Conservation (phyloP, 2,888 invertebrate species). For the Metellina segmentata region DNA sequence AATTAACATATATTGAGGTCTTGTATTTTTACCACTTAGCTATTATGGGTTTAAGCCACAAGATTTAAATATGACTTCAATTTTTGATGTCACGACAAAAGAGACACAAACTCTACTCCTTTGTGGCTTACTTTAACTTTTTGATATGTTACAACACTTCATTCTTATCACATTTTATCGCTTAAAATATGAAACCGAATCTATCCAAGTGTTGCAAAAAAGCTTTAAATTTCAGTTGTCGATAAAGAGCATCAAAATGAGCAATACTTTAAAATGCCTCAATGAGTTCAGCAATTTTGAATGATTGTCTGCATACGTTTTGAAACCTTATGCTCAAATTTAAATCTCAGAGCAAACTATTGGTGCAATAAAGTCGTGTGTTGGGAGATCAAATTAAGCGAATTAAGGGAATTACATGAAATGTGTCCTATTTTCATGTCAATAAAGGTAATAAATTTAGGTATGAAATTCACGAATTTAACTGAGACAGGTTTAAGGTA, state of each 20-base stretch:
- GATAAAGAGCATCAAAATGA: not conserved
- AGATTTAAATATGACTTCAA: too few species aligned
- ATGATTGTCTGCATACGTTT: not conserved
- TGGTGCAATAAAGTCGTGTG: not conserved
- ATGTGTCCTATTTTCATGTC: not conserved
- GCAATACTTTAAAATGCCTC: not conserved
- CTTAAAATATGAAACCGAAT: conserved; percentile 25
- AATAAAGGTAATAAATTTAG: too few species aligned
- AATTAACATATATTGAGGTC: too few species aligned
- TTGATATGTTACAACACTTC: conserved; percentile 51
- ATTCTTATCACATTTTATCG: conserved; percentile 36
- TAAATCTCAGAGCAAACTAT: not conserved
- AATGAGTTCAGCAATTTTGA: not conserved
- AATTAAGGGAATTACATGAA: not conserved
- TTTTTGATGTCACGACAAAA: not conserved
- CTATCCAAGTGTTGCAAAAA: not conserved
- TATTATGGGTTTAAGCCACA: too few species aligned
- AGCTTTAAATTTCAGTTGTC: not conserved
- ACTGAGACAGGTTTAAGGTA: too few species aligned
- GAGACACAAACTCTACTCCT: not conserved
- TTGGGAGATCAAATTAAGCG: not conserved
- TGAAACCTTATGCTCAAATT: not conserved
- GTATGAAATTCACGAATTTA: too few species aligned
- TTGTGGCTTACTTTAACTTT: conserved; percentile 14
- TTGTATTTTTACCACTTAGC: too few species aligned